Percentiles rank a stretch among this genome's conserved stretches.
phyloP scores from a whole-genome alignment of 2,888 invertebrate genomes.

The Drosophila antonietae region DNA sequence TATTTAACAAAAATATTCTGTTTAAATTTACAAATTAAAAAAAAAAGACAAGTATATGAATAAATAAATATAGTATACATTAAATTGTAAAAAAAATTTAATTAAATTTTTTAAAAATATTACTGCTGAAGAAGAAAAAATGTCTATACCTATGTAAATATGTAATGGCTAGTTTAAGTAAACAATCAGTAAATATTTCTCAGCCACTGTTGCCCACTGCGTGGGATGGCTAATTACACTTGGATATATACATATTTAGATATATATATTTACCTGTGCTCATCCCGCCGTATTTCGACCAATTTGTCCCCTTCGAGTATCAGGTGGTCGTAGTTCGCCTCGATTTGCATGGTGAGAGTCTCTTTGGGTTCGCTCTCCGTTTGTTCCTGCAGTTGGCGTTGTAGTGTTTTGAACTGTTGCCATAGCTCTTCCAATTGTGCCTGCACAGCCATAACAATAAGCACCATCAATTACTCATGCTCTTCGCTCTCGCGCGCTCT shows the following conservation, averaged over 20 bases:
- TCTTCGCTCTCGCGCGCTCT: too few relatives aligned
- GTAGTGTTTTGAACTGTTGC: slow-evolving; percentile 83
- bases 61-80: too few relatives aligned
- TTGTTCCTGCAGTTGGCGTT: slow-evolving; percentile 82
- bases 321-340: slow-evolving; percentile 83
- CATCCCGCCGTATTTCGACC: slow-evolving; percentile 81
- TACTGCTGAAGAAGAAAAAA: too few relatives aligned
- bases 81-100: too few relatives aligned
- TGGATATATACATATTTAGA: neutral
- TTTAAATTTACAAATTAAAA: neutral
- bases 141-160: too few relatives aligned
- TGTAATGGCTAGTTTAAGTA: neutral
- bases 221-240: slow-evolving; percentile 29
- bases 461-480: neutral
- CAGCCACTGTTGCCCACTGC: slow-evolving; percentile 23
- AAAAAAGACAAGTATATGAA: too few relatives aligned
- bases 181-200: neutral
- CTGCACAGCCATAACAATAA: slow-evolving; percentile 56
- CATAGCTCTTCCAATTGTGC: slow-evolving; percentile 82
- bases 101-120: too few relatives aligned
- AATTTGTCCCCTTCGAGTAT: slow-evolving; percentile 83
- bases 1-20: too few relatives aligned
- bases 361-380: slow-evolving; percentile 82
- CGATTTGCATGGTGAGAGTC: slow-evolving; percentile 83
- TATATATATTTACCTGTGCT: slow-evolving; percentile 69